Conservation (phyloP, 2,888 invertebrate genomes). For the Luperina testacea region DNA sequence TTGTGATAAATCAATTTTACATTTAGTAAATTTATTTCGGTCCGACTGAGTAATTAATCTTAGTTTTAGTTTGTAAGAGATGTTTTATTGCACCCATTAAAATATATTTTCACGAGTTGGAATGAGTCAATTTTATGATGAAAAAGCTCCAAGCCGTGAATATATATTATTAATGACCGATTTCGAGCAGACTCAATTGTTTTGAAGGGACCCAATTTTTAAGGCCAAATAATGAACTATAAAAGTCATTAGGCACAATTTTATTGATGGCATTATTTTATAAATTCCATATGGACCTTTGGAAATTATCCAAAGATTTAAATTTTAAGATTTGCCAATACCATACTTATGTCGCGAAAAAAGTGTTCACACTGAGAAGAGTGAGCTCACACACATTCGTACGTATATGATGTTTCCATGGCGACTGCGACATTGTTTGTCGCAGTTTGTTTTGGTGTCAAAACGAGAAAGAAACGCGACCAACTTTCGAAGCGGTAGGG, state of each 20-base stretch:
- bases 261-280: neutral
- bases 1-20: neutral
- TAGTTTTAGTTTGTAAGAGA: neutral
- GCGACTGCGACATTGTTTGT: too few relatives aligned
- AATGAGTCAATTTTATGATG: neutral
- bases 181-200: neutral
- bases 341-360: too few relatives aligned
- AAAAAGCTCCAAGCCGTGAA: neutral
- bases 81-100: neutral
- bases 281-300: neutral
- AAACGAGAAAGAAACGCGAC: neutral
- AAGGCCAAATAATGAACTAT: neutral
- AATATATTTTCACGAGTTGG: neutral
- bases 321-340: too few relatives aligned
- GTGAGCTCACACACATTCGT: too few relatives aligned
- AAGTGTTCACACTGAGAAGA: too few relatives aligned
- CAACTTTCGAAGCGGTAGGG: neutral
- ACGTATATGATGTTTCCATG: too few relatives aligned
- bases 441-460: too few relatives aligned
- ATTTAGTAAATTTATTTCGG: neutral
- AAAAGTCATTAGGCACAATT: neutral
- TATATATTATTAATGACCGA: neutral
- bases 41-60: neutral
- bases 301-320: too few relatives aligned
- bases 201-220: neutral